Evolutionary conservation across 2,113 vertebrate genomes (phyloP).

Genomic region (Silurus glanis): DNA sequence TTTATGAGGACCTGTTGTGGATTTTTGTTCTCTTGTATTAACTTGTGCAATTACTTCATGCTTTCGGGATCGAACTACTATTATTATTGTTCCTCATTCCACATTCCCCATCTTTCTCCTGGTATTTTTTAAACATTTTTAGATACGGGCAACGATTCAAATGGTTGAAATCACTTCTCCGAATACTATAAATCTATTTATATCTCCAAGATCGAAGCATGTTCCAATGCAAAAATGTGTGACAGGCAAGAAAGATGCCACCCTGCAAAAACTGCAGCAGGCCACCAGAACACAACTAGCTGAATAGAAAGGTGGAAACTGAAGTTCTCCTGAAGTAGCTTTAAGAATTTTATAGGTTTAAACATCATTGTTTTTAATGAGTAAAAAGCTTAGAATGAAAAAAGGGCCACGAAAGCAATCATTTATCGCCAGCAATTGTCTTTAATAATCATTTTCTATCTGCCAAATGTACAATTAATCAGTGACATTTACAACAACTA

Average conservation of each 20-base stretch:
- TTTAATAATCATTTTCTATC: conserved; percentile 73
- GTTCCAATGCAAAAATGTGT: not conserved
- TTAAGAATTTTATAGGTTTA: not conserved
- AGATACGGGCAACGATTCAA: not conserved
- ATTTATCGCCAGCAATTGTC: conserved; percentile 66
- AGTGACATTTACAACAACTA: conserved; percentile 78
- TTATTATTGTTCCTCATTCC: not conserved
- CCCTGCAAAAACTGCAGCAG: not conserved
- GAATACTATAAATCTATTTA: not conserved
- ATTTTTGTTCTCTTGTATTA: not conserved
- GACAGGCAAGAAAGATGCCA: not conserved
- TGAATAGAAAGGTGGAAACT: not conserved
- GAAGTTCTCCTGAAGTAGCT: not conserved
- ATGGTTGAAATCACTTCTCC: no score
- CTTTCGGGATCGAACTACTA: not conserved
- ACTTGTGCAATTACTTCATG: not conserved
- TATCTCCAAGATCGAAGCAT: not conserved
- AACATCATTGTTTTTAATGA: not conserved
- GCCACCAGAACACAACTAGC: not conserved
- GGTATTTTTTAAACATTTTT: not conserved
- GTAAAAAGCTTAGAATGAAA: not conserved
- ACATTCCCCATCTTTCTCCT: not conserved
- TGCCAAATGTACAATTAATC: conserved; percentile 76
- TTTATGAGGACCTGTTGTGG: not conserved
- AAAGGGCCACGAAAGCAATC: not conserved